phyloP scores from a whole-genome alignment of 2,797 vertebrate genomes.

The Falco novaeseelandiae region DNA sequence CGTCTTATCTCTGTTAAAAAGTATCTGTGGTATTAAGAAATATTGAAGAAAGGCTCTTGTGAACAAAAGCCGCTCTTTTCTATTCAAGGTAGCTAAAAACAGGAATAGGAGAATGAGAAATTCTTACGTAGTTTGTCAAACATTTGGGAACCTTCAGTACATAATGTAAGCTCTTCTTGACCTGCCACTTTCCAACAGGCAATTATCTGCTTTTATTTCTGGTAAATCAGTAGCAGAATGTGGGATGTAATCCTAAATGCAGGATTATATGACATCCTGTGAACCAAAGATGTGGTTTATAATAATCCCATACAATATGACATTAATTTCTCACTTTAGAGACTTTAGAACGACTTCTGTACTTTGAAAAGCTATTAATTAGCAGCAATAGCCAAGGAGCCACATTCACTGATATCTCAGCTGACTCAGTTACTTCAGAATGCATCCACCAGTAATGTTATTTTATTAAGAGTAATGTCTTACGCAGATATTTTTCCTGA shows the following conservation, averaged over 20 bases:
- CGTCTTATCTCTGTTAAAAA: background rate
- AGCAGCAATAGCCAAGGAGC: background rate
- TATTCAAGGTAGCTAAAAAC: background rate
- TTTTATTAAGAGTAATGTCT: background rate
- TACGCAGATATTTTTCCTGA: background rate
- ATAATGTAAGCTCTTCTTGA: background rate
- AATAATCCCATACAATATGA: background rate
- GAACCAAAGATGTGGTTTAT: background rate
- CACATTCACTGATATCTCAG: background rate
- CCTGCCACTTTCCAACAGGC: background rate
- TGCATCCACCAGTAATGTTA: background rate
- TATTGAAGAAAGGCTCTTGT: background rate
- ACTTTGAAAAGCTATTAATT: background rate
- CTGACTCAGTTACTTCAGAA: background rate
- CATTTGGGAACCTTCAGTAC: background rate
- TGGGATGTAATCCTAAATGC: background rate
- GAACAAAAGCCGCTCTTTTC: background rate
- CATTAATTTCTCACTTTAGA: background rate
- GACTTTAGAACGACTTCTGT: background rate
- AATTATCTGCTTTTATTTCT: conserved; percentile 25
- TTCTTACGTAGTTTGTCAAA: background rate
- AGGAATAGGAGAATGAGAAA: background rate
- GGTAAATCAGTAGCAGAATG: background rate
- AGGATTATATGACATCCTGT: background rate
- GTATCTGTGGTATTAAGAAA: background rate